phyloP scores from a whole-genome alignment of 2,113 vertebrate species.

The Penelope pileata region DNA sequence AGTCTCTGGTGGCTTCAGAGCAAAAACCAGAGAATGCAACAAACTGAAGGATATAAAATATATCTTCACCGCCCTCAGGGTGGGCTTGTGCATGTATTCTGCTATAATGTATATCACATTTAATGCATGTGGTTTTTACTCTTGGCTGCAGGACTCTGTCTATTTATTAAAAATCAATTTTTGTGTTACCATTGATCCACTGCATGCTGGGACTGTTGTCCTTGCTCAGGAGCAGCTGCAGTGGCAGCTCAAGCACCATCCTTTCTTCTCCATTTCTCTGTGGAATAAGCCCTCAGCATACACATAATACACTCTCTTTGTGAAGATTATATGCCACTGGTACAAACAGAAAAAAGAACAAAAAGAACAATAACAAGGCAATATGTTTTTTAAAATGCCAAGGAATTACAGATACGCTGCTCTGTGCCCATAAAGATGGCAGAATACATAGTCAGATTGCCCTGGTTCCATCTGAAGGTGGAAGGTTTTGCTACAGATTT shows the following conservation, averaged over 20 bases:
- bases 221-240: background rate
- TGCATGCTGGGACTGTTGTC: background rate
- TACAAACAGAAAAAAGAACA: background rate
- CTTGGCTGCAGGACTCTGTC: background rate
- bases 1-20: background rate
- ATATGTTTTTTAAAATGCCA: background rate
- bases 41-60: background rate
- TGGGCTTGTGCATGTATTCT: background rate
- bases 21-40: background rate
- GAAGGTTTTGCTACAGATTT: too few species aligned
- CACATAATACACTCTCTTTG: background rate
- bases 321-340: background rate
- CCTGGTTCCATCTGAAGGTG: background rate
- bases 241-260: background rate
- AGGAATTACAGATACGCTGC: background rate
- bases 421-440: background rate
- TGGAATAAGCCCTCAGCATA: background rate
- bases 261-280: background rate
- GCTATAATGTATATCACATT: background rate
- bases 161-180: constrained; percentile 17
- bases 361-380: background rate
- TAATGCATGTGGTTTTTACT: rapidly evolving
- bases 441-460: background rate
- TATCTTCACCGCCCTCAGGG: background rate
- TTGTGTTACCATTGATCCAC: constrained; percentile 15